A percentile compares a stretch with the other conserved stretches of the same genome.
Evolutionary conservation across 2,888 invertebrate species (phyloP).

Genomic region (Digitonthophagus gazella): DNA sequence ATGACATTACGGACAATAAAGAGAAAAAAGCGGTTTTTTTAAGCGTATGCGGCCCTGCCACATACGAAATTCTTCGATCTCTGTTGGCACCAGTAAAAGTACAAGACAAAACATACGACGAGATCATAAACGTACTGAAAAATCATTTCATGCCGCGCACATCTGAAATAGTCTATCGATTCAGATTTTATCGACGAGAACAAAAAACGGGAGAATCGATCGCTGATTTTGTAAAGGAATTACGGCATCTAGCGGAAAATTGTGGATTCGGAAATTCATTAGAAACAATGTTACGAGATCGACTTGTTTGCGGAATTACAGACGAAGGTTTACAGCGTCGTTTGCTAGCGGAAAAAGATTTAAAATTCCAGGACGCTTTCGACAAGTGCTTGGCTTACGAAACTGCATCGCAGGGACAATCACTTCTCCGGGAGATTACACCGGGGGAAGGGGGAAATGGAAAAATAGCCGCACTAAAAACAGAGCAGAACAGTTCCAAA

Average conservation of each 20-base stretch:
- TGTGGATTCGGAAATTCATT: background rate
- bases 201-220: background rate
- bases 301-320: constrained; percentile 3
- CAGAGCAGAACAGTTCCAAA: background rate
- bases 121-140: background rate
- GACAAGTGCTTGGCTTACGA: background rate
- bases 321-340: constrained; percentile 4
- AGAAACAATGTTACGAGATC: constrained; percentile 1
- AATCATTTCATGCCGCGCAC: background rate
- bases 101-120: background rate
- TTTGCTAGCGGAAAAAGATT: background rate
- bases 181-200: constrained; percentile 1
- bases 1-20: background rate
- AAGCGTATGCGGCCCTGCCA: constrained; percentile 1
- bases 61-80: constrained; percentile 1
- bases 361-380: background rate
- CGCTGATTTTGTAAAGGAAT: background rate
- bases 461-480: background rate
- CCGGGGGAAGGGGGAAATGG: background rate
- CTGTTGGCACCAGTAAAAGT: background rate
- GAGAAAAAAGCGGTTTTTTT: background rate
- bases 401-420: background rate
- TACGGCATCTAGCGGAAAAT: background rate
- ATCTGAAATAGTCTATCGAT: background rate
- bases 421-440: background rate